phyloP scores from a whole-genome alignment of 2,797 vertebrate genomes.

The Telmatherina bonti region DNA sequence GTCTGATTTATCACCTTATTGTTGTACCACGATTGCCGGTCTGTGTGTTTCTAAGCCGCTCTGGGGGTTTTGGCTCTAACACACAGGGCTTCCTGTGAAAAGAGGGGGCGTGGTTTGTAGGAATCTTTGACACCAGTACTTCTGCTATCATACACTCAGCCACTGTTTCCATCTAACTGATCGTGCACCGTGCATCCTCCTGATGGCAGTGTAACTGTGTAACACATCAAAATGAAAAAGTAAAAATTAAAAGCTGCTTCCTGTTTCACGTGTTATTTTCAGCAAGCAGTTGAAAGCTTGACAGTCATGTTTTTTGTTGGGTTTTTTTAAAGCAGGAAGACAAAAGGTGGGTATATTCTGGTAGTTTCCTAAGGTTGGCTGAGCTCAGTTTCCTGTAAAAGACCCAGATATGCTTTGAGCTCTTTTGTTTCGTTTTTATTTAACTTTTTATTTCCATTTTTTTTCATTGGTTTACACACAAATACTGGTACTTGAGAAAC shows the following conservation, averaged over 20 bases:
- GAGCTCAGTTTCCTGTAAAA: background rate
- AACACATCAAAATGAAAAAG: background rate
- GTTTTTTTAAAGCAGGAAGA: background rate
- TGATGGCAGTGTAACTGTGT: background rate
- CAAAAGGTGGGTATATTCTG: background rate
- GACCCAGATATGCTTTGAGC: background rate
- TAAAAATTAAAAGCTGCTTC: background rate
- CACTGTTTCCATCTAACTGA: background rate
- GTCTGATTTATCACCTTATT: slow-evolving; percentile 2
- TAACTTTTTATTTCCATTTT: no score
- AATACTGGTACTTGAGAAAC: no score
- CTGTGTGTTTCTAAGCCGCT: slow-evolving; percentile 9
- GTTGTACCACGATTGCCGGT: background rate
- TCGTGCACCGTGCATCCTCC: background rate
- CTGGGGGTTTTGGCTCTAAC: slow-evolving; percentile 34
- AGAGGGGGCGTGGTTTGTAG: slow-evolving; percentile 64
- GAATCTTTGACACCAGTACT: slow-evolving; percentile 43
- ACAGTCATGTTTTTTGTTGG: no score
- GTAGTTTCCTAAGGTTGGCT: slow-evolving; percentile 16
- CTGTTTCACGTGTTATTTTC: background rate
- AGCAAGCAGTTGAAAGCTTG: no score
- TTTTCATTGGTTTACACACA: no score
- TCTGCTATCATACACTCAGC: slow-evolving; percentile 44
- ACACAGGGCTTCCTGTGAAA: slow-evolving; percentile 59
- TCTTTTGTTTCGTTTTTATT: no score